Base-by-base conservation (phyloP, 2,113 vertebrate species). In the Orthochromis malagaraziensis region DNA sequence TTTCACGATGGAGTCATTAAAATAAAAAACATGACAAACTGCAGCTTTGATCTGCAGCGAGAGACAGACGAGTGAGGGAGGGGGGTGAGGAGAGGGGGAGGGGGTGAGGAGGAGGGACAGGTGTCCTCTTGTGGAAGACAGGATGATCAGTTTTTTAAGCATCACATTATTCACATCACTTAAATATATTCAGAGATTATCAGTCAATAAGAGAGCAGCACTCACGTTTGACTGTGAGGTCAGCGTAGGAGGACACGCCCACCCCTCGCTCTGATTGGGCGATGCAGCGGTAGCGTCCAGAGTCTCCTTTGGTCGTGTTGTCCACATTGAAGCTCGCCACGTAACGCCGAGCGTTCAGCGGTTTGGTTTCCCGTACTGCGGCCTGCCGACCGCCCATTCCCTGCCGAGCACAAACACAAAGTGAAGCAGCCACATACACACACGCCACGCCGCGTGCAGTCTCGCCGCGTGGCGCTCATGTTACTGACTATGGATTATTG, bases 171-270 rank as follows among this genome's bases (percentile, higher is more conserved):
- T 57, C 55, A 57, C 13, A 29, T 57, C 55, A 57, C 13, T 57
- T 5, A 58, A 29, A 35, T 24, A n/a, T 26, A 14, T 21, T 60
- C 29, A 60, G 8, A 19, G 58, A 11, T 65, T 65, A 65, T 38
- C 35, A 49, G 21, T 73, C 58, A 84, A 68, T 87, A 31, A 57
- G 49, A 86, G 2, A 24, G 5, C 49, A 82, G 29, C 5, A 95
- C 96, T 96, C 83, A 99, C 98, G 98, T 97, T 99, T 99, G 85
- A 99, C 98, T 31, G 98, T 97, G 75, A 99, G 94, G 31, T 98
- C 97, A 16, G 97, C 97, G 5, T 99, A 99, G 91, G 97, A 97
- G 63, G 98, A 99, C 54, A 99, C 96, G 2, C 98, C 98, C 80
- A 98, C 97, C 4, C 98, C 98, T 49, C 95, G 96, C 87, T 98